Percentiles rank a stretch among this genome's conserved stretches.
Conservation (phyloP, 2,113 vertebrate genomes). For the Anarhynchus alexandrinus region DNA sequence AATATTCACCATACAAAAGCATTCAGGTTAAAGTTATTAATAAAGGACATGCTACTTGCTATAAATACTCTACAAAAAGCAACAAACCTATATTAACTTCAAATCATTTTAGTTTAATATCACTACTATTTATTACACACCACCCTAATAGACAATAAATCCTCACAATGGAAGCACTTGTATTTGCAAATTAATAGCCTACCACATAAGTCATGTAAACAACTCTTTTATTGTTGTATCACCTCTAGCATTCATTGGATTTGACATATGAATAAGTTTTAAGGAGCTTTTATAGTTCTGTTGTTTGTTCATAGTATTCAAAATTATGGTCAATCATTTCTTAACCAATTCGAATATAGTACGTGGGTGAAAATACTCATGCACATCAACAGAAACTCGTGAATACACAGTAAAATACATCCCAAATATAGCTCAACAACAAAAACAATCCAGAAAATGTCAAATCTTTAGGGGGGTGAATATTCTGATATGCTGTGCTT, state of each 20-base stretch:
- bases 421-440: neutral
- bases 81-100: neutral
- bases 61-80: neutral
- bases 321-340: neutral
- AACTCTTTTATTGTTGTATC: neutral
- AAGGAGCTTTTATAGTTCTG: neutral
- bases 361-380: neutral
- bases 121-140: neutral
- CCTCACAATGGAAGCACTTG: neutral
- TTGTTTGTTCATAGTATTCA: neutral
- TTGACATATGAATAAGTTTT: neutral
- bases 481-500: neutral
- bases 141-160: neutral
- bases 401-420: neutral
- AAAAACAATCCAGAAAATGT: neutral
- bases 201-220: neutral
- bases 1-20: neutral
- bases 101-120: neutral
- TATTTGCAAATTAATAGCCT: neutral
- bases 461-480: neutral
- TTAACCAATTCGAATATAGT: neutral
- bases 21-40: neutral
- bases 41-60: neutral
- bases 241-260: neutral
- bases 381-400: neutral